Evolutionary conservation across 2,113 vertebrate genomes (phyloP).

Genomic region (Ceyx melanurus): DNA sequence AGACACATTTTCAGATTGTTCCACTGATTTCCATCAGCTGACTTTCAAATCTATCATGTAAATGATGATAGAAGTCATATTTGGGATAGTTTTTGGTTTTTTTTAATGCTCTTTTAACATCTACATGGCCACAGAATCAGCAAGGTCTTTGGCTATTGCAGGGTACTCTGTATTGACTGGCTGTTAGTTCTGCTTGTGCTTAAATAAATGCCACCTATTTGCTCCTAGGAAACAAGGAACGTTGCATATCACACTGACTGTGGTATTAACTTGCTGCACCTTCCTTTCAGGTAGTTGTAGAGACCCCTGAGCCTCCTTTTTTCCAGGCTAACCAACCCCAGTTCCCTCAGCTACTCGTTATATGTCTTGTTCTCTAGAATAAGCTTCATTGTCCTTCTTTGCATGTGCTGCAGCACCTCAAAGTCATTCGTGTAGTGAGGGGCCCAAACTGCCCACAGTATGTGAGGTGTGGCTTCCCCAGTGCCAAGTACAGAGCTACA

Average conservation of each 20-base stretch:
- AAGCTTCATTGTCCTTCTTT: too few relatives aligned
- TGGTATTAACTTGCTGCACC: neutral
- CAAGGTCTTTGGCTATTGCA: neutral
- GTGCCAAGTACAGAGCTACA: too few relatives aligned
- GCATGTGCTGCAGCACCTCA: too few relatives aligned
- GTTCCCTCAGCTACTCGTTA: neutral
- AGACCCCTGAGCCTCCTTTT: neutral
- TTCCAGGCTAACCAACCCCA: neutral
- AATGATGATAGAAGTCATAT: neutral
- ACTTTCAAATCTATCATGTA: neutral
- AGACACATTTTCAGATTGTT: neutral
- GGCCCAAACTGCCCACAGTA: too few relatives aligned
- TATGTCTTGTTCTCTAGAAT: too few relatives aligned
- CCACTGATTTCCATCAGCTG: neutral
- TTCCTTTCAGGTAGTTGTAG: neutral
- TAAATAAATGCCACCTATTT: neutral
- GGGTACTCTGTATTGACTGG: neutral
- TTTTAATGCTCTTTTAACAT: neutral
- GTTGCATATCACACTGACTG: neutral
- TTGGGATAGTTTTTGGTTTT: neutral
- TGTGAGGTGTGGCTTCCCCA: too few relatives aligned
- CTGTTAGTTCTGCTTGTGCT: neutral
- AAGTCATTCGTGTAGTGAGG: too few relatives aligned
- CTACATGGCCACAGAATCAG: neutral
- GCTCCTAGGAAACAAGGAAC: neutral